Conservation (phyloP, 2,113 vertebrate species). For the Muscicapa adusta region DNA sequence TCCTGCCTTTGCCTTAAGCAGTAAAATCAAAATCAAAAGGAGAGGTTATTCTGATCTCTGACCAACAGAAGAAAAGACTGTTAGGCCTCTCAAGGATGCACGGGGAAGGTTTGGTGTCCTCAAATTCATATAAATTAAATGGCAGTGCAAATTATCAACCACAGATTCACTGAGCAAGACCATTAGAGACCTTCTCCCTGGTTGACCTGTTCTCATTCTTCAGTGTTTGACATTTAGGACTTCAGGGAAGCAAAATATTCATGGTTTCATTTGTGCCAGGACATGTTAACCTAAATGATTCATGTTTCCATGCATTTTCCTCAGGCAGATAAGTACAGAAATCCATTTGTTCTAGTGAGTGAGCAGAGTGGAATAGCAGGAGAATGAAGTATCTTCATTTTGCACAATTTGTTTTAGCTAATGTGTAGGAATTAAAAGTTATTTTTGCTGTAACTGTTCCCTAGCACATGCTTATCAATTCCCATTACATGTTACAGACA, state of each 20-base stretch:
- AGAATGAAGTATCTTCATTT: background rate
- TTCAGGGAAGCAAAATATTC: background rate
- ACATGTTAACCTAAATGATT: background rate
- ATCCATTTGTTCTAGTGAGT: background rate
- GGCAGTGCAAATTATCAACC: background rate
- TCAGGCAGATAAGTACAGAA: background rate
- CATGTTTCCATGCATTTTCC: background rate
- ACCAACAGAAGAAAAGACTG: background rate
- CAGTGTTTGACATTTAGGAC: background rate
- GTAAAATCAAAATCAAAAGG: background rate
- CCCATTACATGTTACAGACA: background rate
- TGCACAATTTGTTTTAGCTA: background rate
- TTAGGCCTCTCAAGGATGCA: background rate
- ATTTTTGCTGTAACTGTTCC: background rate
- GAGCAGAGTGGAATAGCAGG: accelerated
- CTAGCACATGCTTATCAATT: background rate
- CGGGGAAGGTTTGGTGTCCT: background rate
- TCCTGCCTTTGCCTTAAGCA: background rate
- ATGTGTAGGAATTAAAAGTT: background rate
- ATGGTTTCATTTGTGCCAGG: background rate
- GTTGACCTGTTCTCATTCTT: background rate
- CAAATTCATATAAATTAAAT: background rate
- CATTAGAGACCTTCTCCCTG: background rate
- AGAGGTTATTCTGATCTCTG: background rate
- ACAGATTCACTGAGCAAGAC: background rate